Evolutionary conservation across 2,113 vertebrate species (phyloP), one percentile per base, ranked within the genome.

Genomic region (Nannobrachium achirus): DNA sequence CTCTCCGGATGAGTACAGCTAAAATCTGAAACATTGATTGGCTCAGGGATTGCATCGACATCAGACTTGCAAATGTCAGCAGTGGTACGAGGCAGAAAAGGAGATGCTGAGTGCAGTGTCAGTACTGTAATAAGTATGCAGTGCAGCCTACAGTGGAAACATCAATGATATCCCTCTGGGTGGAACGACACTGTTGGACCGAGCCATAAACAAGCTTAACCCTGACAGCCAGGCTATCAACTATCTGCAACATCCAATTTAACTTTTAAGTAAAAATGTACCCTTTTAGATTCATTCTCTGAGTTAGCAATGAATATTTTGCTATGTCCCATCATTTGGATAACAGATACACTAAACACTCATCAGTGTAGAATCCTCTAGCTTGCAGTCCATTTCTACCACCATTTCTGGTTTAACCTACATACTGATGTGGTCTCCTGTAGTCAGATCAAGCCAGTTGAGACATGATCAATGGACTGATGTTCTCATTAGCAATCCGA

Each of bases 21-120:
- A 49, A 46, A 50, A 51, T 57, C 52, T 62, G 66, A 71, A 50
- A 49, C 46, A 51, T 76, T 69, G 71, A 55, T 56, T 69, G 39
- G 61, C 44, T 20, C 52, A 4, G 13, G 41, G 65, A 69, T 25
- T 72, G 62, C 44, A n/a, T 63, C 73, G 59, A 84, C 52, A 72
- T 78, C 59, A 73, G 76, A 77, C 85, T 83, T 82, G 84, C 86
- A 89, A 89, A 89, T 83, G 63, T 83, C 75, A 76, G 79, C 82
- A 78, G 65, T 14, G 40, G 69, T 65, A 65, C 76, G 76, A 63
- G 64, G 57, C 52, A 48, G 65, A 49, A 45, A 42, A 56, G 41
- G 65, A 57, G 70, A 70, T 83, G 79, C 85, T 84, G 84, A 85
- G 67, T 78, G n/a, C 76, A 69, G 63, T 57, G 58, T 55, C 71